Percentiles rank a stretch among this genome's conserved stretches.
phyloP scores from a whole-genome alignment of 2,888 invertebrate species.

The Enchytraeus crypticus region DNA sequence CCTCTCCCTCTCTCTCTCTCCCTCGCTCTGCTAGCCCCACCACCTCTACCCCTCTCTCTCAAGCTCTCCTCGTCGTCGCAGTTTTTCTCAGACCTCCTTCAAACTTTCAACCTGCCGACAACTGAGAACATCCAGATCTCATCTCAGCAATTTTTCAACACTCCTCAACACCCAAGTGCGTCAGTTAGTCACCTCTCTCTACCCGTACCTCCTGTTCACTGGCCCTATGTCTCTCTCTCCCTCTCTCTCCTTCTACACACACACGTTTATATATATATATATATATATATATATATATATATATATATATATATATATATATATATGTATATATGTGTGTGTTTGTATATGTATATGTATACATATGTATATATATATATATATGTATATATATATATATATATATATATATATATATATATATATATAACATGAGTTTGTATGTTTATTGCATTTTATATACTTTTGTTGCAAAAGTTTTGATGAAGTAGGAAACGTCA shows the following conservation, averaged over 20 bases:
- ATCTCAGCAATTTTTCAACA: neutral
- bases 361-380: conserved; percentile 8
- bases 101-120: neutral
- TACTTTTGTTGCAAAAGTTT: conserved; percentile 1
- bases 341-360: neutral
- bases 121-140: neutral
- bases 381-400: conserved; percentile 6
- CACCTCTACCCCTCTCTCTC: neutral
- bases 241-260: too few species aligned
- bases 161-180: neutral
- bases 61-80: neutral
- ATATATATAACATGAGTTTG: neutral
- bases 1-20: neutral
- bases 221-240: too few species aligned
- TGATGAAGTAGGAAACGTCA: too few species aligned
- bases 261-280: conserved; percentile 1
- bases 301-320: conserved; percentile 4
- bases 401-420: conserved; percentile 9
- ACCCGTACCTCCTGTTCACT: conserved; percentile 5
- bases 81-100: neutral
- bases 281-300: neutral
- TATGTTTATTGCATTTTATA: neutral
- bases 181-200: conserved; percentile 3
- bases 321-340: neutral
- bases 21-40: neutral